A percentile compares a stretch with the other conserved stretches of the same genome.
phyloP scores from a whole-genome alignment of 2,797 vertebrate species.

The Myoxocephalus aenaeus region DNA sequence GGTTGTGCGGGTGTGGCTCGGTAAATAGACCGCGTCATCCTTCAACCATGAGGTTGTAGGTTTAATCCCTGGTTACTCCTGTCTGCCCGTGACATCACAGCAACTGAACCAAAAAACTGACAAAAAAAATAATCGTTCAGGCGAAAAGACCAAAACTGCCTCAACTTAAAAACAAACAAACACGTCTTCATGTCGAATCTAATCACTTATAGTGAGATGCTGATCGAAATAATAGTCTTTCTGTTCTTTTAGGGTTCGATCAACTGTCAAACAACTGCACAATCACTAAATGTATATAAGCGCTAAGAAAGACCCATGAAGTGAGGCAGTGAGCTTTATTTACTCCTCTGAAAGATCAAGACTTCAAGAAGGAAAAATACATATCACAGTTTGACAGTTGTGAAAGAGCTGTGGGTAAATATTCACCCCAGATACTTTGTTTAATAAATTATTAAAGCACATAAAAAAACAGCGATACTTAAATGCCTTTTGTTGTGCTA shows the following conservation, averaged over 20 bases:
- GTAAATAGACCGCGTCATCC: too few species aligned
- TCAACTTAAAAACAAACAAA: background rate
- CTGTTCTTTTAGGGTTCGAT: background rate
- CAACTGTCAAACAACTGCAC: background rate
- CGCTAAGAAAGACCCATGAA: background rate
- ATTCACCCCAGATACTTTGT: conserved; percentile 12
- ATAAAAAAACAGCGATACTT: background rate
- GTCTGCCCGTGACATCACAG: too few species aligned
- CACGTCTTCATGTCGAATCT: background rate
- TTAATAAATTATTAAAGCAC: conserved; percentile 42
- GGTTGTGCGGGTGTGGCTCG: too few species aligned
- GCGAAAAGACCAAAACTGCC: background rate
- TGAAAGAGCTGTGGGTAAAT: conserved; percentile 31
- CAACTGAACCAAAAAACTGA: too few species aligned
- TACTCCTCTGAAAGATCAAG: conserved; percentile 30
- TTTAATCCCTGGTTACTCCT: too few species aligned
- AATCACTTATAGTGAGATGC: background rate
- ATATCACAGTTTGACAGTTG: conserved; percentile 25
- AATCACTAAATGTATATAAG: too few species aligned
- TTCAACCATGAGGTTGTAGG: too few species aligned
- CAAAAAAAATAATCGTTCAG: too few species aligned
- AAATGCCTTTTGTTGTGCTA: conserved; percentile 26
- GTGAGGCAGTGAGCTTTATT: conserved; percentile 25
- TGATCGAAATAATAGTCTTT: background rate
- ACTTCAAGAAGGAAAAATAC: conserved; percentile 27